A percentile compares a stretch with the other conserved stretches of the same genome.
phyloP scores from a whole-genome alignment of 2,113 vertebrate genomes.

The Plestiodon gilberti region DNA sequence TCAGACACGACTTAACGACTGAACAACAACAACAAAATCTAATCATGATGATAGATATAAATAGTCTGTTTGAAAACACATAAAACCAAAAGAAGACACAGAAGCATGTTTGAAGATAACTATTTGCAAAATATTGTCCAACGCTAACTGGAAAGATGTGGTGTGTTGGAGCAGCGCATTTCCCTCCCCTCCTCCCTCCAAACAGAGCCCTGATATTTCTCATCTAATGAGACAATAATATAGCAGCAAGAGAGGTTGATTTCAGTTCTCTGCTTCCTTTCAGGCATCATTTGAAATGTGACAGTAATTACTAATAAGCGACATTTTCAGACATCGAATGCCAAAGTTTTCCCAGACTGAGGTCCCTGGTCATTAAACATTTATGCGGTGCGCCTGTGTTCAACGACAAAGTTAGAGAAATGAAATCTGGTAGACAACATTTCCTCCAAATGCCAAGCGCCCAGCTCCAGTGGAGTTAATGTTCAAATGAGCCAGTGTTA shows the following conservation, averaged over 20 bases:
- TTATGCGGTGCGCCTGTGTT: constrained; percentile 23
- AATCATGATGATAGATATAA: neutral
- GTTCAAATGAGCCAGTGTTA: neutral
- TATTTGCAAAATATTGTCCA: neutral
- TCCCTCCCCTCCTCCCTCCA: neutral
- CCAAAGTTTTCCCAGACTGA: constrained; percentile 28
- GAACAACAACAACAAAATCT: no score
- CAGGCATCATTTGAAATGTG: constrained; percentile 47
- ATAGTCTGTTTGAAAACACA: neutral
- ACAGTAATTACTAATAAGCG: constrained; percentile 32
- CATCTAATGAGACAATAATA: neutral
- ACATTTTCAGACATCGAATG: constrained; percentile 35
- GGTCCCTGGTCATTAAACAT: constrained; percentile 24
- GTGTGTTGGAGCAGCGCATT: neutral
- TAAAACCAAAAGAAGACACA: neutral
- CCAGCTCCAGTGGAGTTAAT: neutral
- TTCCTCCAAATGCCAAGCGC: neutral
- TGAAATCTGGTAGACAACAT: constrained; percentile 24
- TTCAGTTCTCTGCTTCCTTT: constrained; percentile 43
- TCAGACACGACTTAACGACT: no score
- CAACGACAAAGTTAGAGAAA: constrained; percentile 16
- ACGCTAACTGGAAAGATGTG: neutral
- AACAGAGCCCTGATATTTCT: constrained; percentile 7
- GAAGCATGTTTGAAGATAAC: neutral
- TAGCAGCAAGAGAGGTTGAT: neutral